Evolutionary conservation across 30 jellyfish, hydroid and myxozoan species (phyloP).

Genomic region (Rhopilema esculentum): DNA sequence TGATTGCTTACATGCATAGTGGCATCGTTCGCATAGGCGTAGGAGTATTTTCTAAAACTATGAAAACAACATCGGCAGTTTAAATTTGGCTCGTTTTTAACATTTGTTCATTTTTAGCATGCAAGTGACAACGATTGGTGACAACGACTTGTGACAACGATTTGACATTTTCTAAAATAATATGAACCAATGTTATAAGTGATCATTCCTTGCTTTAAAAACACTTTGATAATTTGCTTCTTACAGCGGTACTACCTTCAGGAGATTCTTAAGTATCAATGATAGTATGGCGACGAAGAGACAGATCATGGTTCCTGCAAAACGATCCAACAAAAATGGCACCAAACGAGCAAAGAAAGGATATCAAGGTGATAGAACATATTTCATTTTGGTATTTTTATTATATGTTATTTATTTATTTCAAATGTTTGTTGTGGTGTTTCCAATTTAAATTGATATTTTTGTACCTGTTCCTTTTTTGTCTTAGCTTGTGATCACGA

Average conservation of each 20-base stretch:
- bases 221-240: not conserved
- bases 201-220: no score
- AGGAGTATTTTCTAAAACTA: no score
- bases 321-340: not conserved
- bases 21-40: no score
- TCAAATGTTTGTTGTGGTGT: not conserved
- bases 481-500: not conserved
- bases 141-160: no score
- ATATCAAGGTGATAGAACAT: not conserved
- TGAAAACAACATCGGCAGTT: no score
- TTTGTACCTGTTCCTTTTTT: not conserved
- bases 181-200: no score
- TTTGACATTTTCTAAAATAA: no score
- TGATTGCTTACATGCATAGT: no score
- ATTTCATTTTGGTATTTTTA: not conserved
- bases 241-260: slow-evolving; percentile 3
- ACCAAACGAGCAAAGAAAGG: slow-evolving; percentile 8
- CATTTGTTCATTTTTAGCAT: no score
- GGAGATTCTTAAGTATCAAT: slow-evolving; percentile 58
- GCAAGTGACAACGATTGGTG: no score
- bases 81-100: no score
- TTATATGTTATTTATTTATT: no score
- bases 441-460: not conserved
- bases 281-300: slow-evolving; percentile 35
- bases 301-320: slow-evolving; percentile 51